Conservation (phyloP, 2,888 invertebrate species). For the Toxonevra muliebris region DNA sequence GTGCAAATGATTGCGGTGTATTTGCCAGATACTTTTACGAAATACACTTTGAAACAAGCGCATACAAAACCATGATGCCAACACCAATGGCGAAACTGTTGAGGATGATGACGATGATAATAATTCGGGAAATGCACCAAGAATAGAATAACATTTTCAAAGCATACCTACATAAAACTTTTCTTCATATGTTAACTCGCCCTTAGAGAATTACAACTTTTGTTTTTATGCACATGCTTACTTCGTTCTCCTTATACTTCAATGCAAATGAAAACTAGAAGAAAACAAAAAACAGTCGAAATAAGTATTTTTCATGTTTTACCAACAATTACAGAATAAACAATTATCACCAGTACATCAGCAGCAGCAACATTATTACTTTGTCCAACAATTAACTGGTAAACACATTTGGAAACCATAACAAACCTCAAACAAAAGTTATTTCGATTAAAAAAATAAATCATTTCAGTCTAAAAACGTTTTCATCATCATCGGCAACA, state of each 20-base stretch:
- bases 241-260: no score
- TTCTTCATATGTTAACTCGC: conserved; percentile 27
- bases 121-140: no score
- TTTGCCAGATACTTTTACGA: conserved; percentile 32
- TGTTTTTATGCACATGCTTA: no score
- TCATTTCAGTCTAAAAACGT: no score
- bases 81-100: no score
- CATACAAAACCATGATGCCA: conserved; percentile 6
- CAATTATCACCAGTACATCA: conserved; percentile 18
- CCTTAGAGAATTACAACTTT: conserved; percentile 26
- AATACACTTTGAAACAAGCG: conserved; percentile 12
- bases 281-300: not conserved
- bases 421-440: not conserved
- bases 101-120: no score
- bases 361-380: not conserved
- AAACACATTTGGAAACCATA: not conserved
- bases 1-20: conserved; percentile 39
- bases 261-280: not conserved
- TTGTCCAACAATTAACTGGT: conserved; percentile 12
- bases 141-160: no score
- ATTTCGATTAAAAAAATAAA: conserved; percentile 14
- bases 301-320: no score
- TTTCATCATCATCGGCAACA: no score
- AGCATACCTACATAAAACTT: no score
- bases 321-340: conserved; percentile 5